Conservation (phyloP, 92 coral and sea anemone genomes). For the Montipora capitata region DNA sequence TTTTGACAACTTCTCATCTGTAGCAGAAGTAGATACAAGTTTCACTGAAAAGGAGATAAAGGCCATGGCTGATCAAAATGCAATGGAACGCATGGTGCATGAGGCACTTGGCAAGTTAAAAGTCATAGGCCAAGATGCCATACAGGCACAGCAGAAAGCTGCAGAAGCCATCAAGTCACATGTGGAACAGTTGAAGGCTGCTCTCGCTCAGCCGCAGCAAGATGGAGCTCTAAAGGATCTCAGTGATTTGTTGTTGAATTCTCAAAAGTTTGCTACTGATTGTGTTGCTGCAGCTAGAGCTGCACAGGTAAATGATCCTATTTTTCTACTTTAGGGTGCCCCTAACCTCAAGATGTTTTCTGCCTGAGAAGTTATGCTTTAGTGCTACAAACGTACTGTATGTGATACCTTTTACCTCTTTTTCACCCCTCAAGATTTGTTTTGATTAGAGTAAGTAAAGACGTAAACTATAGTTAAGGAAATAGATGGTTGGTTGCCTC, state of each 20-base stretch:
- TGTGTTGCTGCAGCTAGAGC: slow-evolving; percentile 59
- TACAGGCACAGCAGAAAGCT: slow-evolving; percentile 86
- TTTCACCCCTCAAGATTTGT: no score
- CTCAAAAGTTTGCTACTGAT: slow-evolving; percentile 79
- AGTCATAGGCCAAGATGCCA: slow-evolving; percentile 81
- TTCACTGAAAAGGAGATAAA: slow-evolving; percentile 82
- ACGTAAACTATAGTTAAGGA: no score
- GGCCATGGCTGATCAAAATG: slow-evolving; percentile 77
- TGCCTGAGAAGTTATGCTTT: no score
- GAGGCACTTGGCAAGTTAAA: slow-evolving; percentile 74
- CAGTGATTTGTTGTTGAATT: slow-evolving; percentile 67
- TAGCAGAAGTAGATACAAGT: slow-evolving; percentile 56
- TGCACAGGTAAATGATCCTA: slow-evolving; percentile 34
- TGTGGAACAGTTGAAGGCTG: slow-evolving; percentile 79
- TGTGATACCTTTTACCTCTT: no score
- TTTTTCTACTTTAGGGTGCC: no score
- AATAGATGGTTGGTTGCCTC: no score
- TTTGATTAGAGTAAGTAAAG: no score
- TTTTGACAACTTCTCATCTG: not conserved
- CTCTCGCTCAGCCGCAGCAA: slow-evolving; percentile 72
- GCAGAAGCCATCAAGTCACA: slow-evolving; percentile 78
- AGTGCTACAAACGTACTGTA: no score
- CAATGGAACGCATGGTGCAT: slow-evolving; percentile 85
- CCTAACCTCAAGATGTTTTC: no score
- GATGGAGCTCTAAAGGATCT: slow-evolving; percentile 73